Base-by-base conservation (phyloP, 2,113 vertebrate genomes). In the Trogon surrucura region DNA sequence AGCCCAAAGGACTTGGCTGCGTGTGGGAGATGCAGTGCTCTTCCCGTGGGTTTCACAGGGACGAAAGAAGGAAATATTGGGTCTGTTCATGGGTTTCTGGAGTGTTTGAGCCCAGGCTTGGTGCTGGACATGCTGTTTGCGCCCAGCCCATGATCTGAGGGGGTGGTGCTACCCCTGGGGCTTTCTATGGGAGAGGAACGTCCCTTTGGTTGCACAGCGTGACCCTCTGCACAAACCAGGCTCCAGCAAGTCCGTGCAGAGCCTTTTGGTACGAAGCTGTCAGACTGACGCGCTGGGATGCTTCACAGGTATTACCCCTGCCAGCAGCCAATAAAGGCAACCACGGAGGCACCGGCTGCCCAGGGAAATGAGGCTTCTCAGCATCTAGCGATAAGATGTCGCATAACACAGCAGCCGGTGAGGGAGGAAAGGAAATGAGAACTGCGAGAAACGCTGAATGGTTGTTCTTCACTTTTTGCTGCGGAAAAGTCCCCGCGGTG, bases 1-100 rank as follows among this genome's bases (percentile, higher is more conserved):
- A 38, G 10, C 6, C n/a, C 3, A 1, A 9, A 48, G 57, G 29
- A 19, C 50, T 29, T 57, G 41, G 12, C 51, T 2, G 1, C 2
- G 3, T 18, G 26, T 34, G 25, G 17, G 77, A 19, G 70, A 27
- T 5, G 32, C 27, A 1, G 38, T 2, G 32, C 41, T 41, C 19
- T 73, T 23, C 29, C 56, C 23, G 19, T 8, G 2, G 54, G 47
- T 18, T 34, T 47, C 54, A 15, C 23, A 1, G 61, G 0, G 12
- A 34, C 9, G 23, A 29, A 61, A 25, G 22, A 12, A 45, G 38
- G 12, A 38, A 13, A 22, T 10, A 6, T 2, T 5, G 22, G 38
- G 25, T 26, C 64, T 1, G 7, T 26, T n/a, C 8, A 8, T 2
- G 41, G 34, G 48, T 38, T 62, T 56, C 41, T 17, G 27, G 61